Conservation (phyloP, 1,140 invertebrate genomes). For the Coptotermes formosanus region DNA sequence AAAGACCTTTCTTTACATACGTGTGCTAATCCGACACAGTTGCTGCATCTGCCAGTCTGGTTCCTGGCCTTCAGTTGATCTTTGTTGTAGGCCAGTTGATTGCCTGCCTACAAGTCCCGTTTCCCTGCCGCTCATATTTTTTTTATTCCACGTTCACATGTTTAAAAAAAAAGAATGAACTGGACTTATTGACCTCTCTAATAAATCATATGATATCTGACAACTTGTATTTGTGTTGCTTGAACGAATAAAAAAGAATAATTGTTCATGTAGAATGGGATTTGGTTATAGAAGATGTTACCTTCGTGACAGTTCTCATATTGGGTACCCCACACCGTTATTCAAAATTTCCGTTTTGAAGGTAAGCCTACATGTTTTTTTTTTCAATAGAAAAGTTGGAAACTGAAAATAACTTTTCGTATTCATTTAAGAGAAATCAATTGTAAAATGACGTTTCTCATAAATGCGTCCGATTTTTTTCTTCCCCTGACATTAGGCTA, state of each 20-base stretch:
- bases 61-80: not conserved
- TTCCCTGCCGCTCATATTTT: not conserved
- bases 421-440: not conserved
- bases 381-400: not conserved
- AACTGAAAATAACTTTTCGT: not conserved
- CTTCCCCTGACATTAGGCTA: too few relatives aligned
- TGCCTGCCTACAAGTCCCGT: not conserved
- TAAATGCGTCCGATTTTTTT: too few relatives aligned
- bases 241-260: conserved; percentile 7
- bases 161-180: not conserved
- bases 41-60: not conserved
- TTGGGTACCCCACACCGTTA: not conserved
- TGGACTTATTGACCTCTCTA: conserved; percentile 16
- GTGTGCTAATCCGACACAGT: not conserved
- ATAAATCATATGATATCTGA: conserved; percentile 7
- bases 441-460: too few relatives aligned
- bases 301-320: not conserved
- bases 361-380: not conserved
- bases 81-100: not conserved
- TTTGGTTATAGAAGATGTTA: not conserved
- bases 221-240: conserved; percentile 1
- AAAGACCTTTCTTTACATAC: not conserved
- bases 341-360: not conserved
- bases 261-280: not conserved
- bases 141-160: not conserved